A percentile compares a stretch with the other conserved stretches of the same genome.
These are phyloP conservation scores for Acropora tenuis DNA, from an alignment of 64 coral and sea anemone species.

Conservation along the genomic window DNA sequence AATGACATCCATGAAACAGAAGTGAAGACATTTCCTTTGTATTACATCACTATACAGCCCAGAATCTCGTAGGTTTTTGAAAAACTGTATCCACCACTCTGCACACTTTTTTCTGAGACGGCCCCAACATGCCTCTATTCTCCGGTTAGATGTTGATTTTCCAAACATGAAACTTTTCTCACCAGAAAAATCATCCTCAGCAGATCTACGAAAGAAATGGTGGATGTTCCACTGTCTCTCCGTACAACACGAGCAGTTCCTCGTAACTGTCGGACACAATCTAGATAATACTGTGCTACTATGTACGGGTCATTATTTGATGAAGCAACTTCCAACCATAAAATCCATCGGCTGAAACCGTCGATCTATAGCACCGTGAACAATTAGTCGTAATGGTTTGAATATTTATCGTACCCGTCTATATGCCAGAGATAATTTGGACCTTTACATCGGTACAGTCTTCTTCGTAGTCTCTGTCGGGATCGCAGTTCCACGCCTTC, in stretches of 20 bases:
- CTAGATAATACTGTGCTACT: constrained; percentile 5
- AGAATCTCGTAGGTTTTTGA: constrained; percentile 61
- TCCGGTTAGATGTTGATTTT: constrained; percentile 40
- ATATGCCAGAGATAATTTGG: constrained; percentile 4
- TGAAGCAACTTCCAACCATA: constrained; percentile 9
- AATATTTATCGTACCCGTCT: not conserved
- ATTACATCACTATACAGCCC: constrained; percentile 65
- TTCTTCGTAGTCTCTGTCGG: not conserved
- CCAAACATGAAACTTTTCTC: constrained; percentile 43
- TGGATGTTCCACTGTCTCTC: not conserved
- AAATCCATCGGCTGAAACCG: not conserved
- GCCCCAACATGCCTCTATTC: not conserved
- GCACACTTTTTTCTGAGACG: not conserved
- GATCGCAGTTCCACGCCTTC: not conserved
- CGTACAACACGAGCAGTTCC: not conserved
- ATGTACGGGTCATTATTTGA: not conserved
- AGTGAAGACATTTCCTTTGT: constrained; percentile 66
- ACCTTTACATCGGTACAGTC: not conserved
- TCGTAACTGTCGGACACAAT: not conserved
- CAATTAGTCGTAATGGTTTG: too few relatives aligned
- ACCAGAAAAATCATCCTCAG: not conserved
- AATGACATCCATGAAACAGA: constrained; percentile 69
- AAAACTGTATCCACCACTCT: constrained; percentile 19
- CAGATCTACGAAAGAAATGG: not conserved
- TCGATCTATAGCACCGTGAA: not conserved